Conservation (phyloP, 1,140 invertebrate species). For the Trichonephila clavata region DNA sequence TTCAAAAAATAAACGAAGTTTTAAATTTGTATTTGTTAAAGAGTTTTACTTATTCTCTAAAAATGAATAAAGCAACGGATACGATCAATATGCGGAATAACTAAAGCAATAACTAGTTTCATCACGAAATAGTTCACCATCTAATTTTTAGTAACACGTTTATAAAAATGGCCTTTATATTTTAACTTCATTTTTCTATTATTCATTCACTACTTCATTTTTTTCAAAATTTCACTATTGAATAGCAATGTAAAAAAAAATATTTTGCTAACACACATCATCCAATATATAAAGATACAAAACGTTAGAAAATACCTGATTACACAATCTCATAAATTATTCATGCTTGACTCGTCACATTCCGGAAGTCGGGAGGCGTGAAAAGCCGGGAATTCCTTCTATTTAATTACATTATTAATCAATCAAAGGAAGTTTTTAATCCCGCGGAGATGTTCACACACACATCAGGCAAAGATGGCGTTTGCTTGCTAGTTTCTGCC, state of each 20-base stretch:
- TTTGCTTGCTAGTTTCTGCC: background rate
- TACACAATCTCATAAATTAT: slow-evolving; percentile 28
- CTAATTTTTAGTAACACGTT: too few relatives aligned
- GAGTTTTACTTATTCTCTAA: too few relatives aligned
- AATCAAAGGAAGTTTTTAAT: slow-evolving; percentile 47
- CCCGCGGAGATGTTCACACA: background rate
- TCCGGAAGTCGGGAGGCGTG: background rate
- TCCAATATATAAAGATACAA: background rate
- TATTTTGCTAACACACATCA: background rate
- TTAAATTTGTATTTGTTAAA: too few relatives aligned
- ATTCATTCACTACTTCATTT: background rate
- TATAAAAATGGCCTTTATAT: background rate
- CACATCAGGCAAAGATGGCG: background rate
- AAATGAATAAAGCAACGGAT: too few relatives aligned
- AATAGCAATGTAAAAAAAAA: background rate
- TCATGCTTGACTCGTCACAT: slow-evolving; percentile 21
- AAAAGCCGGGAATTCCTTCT: background rate
- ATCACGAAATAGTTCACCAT: too few relatives aligned
- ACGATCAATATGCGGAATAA: too few relatives aligned
- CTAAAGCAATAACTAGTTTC: too few relatives aligned
- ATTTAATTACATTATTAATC: slow-evolving; percentile 58
- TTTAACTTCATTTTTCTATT: background rate
- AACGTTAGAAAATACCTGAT: slow-evolving; percentile 30
- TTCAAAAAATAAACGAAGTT: too few relatives aligned
- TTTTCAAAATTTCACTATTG: background rate